These are phyloP conservation scores for Alloplasta piceator DNA, from an alignment of 2,888 invertebrate genomes.

Conservation along the genomic window DNA sequence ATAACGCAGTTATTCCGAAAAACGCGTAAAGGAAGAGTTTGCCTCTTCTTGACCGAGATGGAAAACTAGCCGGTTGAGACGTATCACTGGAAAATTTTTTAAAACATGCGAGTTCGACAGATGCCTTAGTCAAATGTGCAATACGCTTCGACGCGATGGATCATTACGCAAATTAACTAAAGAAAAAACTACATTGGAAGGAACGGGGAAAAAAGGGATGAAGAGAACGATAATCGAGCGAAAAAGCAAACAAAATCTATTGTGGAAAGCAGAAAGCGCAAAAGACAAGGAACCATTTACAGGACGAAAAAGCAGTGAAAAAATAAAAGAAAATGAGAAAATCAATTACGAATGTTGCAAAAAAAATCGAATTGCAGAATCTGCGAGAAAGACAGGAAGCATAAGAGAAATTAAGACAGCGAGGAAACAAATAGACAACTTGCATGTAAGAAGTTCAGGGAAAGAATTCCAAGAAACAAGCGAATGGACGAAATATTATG, in stretches of 20 bases:
- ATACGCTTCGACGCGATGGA: slow-evolving; percentile 10
- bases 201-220: background rate
- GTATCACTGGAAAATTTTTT: background rate
- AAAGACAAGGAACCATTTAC: background rate
- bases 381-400: background rate
- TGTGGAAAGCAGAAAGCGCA: background rate
- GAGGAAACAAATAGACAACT: background rate
- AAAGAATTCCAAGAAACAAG: background rate
- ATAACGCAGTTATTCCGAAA: no score
- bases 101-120: background rate
- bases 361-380: background rate
- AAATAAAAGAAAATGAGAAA: background rate
- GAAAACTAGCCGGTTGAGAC: no score
- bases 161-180: background rate
- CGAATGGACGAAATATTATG: background rate
- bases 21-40: no score
- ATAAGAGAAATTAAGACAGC: background rate
- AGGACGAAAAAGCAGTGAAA: background rate
- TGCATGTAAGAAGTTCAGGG: no score
- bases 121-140: background rate
- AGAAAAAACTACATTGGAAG: background rate
- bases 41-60: no score
- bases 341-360: background rate
- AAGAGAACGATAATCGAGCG: background rate
- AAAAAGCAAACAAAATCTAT: background rate